These are phyloP conservation scores for Procambarus clarkii DNA, from an alignment of 1,140 invertebrate genomes.

Conservation along the genomic window DNA sequence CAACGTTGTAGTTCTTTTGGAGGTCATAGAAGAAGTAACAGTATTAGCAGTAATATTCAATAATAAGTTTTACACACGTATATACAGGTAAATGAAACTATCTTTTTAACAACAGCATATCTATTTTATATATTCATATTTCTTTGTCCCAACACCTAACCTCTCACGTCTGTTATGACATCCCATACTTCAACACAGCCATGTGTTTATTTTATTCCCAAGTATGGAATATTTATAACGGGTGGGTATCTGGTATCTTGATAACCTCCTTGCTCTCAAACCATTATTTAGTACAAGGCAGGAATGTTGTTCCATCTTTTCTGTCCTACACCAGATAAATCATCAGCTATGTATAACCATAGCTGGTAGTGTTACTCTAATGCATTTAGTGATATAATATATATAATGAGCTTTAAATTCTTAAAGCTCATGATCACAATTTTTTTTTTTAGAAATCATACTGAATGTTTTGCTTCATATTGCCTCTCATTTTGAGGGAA, in stretches of 20 bases:
- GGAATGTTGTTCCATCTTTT: too few species aligned
- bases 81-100: too few species aligned
- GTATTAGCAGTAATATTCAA: too few species aligned
- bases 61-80: too few species aligned
- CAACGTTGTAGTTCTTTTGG: too few species aligned
- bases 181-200: slow-evolving; percentile 37
- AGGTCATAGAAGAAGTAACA: too few species aligned
- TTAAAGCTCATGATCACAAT: neutral
- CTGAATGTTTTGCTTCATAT: neutral
- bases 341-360: slow-evolving; percentile 35
- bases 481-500: slow-evolving; percentile 1
- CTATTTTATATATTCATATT: slow-evolving; percentile 52
- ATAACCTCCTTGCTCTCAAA: neutral
- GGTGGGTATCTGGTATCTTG: neutral
- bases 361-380: slow-evolving; percentile 8
- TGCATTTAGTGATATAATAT: slow-evolving; percentile 23
- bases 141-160: slow-evolving; percentile 55
- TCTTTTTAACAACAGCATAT: slow-evolving; percentile 8
- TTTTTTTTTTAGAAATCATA: neutral
- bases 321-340: neutral
- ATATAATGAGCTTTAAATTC: neutral
- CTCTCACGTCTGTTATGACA: slow-evolving; percentile 3
- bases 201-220: slow-evolving; percentile 26
- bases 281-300: neutral
- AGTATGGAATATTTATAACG: neutral